Evolutionary conservation across 2,888 invertebrate species (phyloP), one percentile per base, ranked within the genome.

Genomic region (Lasioglossum pauxillum): DNA sequence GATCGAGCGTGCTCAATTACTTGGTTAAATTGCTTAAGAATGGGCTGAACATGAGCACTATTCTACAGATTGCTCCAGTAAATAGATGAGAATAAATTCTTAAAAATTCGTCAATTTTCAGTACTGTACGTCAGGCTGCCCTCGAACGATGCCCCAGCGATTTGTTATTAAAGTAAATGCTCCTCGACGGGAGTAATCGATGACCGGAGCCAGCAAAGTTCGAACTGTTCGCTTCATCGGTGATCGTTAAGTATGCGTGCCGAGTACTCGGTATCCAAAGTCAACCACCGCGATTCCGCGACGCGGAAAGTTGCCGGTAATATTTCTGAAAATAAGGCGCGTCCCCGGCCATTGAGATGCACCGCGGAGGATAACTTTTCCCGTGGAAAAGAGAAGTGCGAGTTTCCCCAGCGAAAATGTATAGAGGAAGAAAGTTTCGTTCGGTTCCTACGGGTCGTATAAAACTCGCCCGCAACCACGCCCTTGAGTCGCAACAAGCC

Each of bases 391-490:
- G 19, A 23, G 49, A 86, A 82, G 86, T 82, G 89, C 85, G 86
- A 90, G 85, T 78, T 69, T 85, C 82, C 75, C 83, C 35, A 80
- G 86, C 83, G 91, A 88, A 90, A 90, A 91, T 89, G 88, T 88
- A 92, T 92, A 89, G 85, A 89, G 23, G 53, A n/a, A 87, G 90
- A 91, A 91, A 91, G 86, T 91, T 91, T 87, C 69, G 80, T 90
- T 90, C 86, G 85, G 85, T 83, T 91, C 91, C 88, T 89, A 67
- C 78, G 92, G 88, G 88, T 88, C 84, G 73, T 91, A 90, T 92
- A 90, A 91, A 92, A 92, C 88, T 91, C 87, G 73, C 78, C 78
- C 53, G 76, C 83, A 90, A 92, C 90, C 90, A 88, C 87, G 86
- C 90, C 90, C 88, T 91, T 87, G 89, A 90, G 90, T 82, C 89